Base-by-base conservation (phyloP, 2,797 vertebrate genomes). In the Clarias pachynema region DNA sequence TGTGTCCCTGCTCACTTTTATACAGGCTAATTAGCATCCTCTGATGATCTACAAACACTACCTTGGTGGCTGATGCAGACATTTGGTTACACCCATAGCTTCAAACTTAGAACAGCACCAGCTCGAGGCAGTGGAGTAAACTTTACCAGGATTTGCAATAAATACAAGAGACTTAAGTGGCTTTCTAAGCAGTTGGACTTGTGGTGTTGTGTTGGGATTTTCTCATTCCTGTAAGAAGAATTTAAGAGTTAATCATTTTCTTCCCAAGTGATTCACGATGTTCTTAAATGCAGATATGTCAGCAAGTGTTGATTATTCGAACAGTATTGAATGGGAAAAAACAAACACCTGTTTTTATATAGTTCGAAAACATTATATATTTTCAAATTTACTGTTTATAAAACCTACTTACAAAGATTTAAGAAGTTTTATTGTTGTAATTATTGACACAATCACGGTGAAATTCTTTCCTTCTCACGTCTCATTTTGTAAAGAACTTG, bases 1-100 rank as follows among this genome's bases (percentile, higher is more conserved):
- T 62, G 69, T 53, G 66, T 80, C 84, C 80, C 66, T 9, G n/a
- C 18, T 84, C 62, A 70, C 84, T 63, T 85, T 62, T 63, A 22
- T 84, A 85, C 77, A 80, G 84, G 57, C 77, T 80, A 85, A 85
- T 85, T 72, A 85, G 57, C 66, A 80, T 80, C 84, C 66, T 85
- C 57, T 31, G 75, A 78, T 69, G 63, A 79, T 62, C 74, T 85
- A 3, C 84, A 85, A 60, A 79, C 34, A 80, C 84, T 37, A 62
- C 77, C 77, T 68, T 80, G 77, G 56, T 72, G 66, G 66, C 57
- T 85, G 83, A 49, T 79, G 24, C 40, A 29, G 84, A 79, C 84
- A 73, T 69, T 80, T 72, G 75, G 66, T 62, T 72, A 31, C 84
- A 80, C 84, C 84, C 84, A 62, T 62, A 49, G 75, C 10, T 85